Percentiles rank a stretch among this genome's conserved stretches.
phyloP scores from a whole-genome alignment of 2,113 vertebrate genomes.

The Pedetes capensis region DNA sequence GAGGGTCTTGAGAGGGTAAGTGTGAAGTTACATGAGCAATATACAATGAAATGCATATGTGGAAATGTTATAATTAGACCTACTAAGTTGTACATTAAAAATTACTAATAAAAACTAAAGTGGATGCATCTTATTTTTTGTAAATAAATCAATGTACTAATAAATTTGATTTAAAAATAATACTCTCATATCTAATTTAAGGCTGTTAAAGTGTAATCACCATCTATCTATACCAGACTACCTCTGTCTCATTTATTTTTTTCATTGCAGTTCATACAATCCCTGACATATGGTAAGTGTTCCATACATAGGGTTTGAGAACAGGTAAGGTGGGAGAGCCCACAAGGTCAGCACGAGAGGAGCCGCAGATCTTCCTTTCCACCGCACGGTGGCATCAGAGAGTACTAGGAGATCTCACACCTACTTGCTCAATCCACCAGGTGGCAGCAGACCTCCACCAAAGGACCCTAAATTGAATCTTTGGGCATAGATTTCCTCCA shows the following conservation, averaged over 20 bases:
- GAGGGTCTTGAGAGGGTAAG: too few species aligned
- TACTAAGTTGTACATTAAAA: too few species aligned
- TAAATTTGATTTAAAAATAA: not conserved
- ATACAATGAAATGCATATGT: too few species aligned
- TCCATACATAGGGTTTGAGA: not conserved
- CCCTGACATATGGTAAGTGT: not conserved
- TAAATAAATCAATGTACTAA: not conserved
- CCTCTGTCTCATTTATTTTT: not conserved
- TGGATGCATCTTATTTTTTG: not conserved
- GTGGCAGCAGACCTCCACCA: conserved; percentile 34
- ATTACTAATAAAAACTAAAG: too few species aligned
- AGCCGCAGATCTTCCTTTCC: not conserved
- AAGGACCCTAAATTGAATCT: not conserved
- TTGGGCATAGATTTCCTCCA: not conserved
- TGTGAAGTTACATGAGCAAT: too few species aligned
- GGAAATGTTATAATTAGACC: too few species aligned
- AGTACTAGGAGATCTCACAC: rapidly evolving
- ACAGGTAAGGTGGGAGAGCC: not conserved
- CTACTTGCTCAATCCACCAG: not conserved
- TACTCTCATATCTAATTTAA: not conserved
- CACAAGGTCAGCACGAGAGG: rapidly evolving
- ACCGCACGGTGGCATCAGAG: conserved; percentile 30
- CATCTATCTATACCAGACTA: not conserved
- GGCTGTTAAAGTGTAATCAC: not conserved
- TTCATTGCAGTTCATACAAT: not conserved